Evolutionary conservation across 2,113 vertebrate genomes (phyloP).

Genomic region (Oplegnathus fasciatus): DNA sequence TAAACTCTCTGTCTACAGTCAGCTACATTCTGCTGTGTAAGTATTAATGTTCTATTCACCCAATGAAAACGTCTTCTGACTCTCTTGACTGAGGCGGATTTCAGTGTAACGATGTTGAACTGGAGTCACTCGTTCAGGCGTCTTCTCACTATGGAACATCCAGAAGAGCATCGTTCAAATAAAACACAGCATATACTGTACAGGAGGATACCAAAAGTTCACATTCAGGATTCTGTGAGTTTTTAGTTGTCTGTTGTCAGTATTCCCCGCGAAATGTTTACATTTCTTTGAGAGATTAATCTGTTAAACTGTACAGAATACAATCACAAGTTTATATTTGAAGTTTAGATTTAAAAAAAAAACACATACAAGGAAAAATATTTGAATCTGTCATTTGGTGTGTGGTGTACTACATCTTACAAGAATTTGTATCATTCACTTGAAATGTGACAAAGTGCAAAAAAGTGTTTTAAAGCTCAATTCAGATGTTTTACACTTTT

Average conservation of each 20-base stretch:
- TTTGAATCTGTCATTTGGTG: background rate
- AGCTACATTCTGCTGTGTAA: background rate
- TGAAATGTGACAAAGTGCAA: background rate
- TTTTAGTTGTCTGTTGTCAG: background rate
- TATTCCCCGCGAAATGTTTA: background rate
- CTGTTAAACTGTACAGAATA: background rate
- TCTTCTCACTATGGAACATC: slow-evolving; percentile 52
- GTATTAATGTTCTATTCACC: slow-evolving; percentile 52
- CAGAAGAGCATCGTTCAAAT: background rate
- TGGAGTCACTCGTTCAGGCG: background rate
- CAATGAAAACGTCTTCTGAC: slow-evolving; percentile 22
- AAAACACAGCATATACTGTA: background rate
- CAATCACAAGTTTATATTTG: background rate
- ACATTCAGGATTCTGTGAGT: background rate
- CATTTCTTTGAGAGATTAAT: background rate
- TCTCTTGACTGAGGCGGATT: slow-evolving; percentile 22
- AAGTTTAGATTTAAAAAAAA: background rate
- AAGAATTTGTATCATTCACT: background rate
- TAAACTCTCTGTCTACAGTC: background rate
- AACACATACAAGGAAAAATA: background rate
- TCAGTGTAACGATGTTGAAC: background rate
- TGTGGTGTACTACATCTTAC: background rate
- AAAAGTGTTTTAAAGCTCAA: too few species aligned
- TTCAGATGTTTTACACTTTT: too few species aligned
- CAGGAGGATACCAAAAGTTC: background rate